Base-by-base conservation (phyloP, 2,797 vertebrate genomes). In the Myotis vivesi region DNA sequence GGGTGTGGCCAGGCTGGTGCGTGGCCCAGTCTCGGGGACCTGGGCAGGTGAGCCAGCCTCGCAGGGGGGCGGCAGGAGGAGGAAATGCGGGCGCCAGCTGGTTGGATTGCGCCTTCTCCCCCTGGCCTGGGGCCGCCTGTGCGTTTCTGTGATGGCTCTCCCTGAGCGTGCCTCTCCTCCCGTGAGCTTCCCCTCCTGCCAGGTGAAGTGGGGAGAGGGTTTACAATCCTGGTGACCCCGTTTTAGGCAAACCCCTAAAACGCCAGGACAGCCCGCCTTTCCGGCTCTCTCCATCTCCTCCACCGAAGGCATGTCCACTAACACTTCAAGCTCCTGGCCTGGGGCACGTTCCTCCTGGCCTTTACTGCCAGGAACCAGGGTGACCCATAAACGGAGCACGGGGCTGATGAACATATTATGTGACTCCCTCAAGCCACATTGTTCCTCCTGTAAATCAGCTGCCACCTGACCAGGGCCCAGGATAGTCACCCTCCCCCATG, bases 51-150 rank as follows among this genome's bases (percentile, higher is more conserved):
- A 51, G 36, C 46, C 64, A 13, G 13, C 25, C 51, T 5, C 3
- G 30, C 13, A 15, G 25, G 13, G 5, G 28, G 28, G 33, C 6
- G 33, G 30, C 15, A 16, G n/a, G 36, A 13, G 33, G 44, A 72
- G 66, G 71, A 38, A 3, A 0, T 8, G 46, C 22, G 30, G 6
- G 66, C 1, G 0, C 33, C 11, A 0, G 38, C 7, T 4, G 49
- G 38, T 28, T 62, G 30, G 17, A 17, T 8, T 3, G 51, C 0
- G 1, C 30, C 25, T 7, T 73, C n/a, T 28, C 38, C 75, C 69
- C 76, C 22, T 3, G 57, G 62, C 7, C 36, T 25, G 0, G 6
- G 44, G 33, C 0, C 8, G 2, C 11, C 15, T 11, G 38, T 17
- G 8, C 33, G 3, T n/a, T 36, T 13, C 49, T 33, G 3, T 2